Evolutionary conservation across 2,113 vertebrate species (phyloP).

Genomic region (Amazona guildingii): DNA sequence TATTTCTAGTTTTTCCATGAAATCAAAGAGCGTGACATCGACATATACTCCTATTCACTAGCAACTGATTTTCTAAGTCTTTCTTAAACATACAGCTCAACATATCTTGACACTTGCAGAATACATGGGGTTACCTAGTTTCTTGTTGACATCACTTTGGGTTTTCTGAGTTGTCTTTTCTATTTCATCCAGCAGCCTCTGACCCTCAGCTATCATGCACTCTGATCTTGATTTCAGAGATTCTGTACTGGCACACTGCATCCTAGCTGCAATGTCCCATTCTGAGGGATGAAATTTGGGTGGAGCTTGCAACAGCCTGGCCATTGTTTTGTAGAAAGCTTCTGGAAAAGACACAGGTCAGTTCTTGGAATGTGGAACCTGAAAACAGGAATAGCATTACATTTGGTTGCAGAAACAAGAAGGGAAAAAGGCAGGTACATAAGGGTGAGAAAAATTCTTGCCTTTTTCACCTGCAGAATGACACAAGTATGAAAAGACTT

Average conservation of each 20-base stretch:
- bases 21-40: background rate
- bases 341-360: background rate
- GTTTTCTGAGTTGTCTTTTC: slow-evolving; percentile 80
- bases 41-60: background rate
- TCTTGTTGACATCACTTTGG: slow-evolving; percentile 82
- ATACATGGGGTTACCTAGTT: slow-evolving; percentile 77
- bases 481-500: background rate
- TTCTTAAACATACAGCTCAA: background rate
- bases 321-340: slow-evolving; percentile 72
- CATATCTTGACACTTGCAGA: background rate
- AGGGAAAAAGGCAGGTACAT: background rate
- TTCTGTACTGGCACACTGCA: slow-evolving; percentile 71
- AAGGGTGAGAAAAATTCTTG: background rate
- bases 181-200: slow-evolving; percentile 81
- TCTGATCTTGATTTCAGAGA: slow-evolving; percentile 78
- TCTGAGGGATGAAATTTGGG: slow-evolving; percentile 75
- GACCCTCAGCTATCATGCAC: slow-evolving; percentile 76
- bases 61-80: background rate
- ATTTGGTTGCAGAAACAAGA: background rate
- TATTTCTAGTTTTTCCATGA: background rate
- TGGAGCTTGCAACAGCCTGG: slow-evolving; percentile 64
- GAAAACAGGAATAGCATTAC: background rate
- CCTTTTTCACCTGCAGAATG: background rate
- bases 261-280: slow-evolving; percentile 76
- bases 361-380: background rate